These are phyloP conservation scores for Drosophila emarginata DNA, from an alignment of 2,888 invertebrate genomes.

Conservation along the genomic window DNA sequence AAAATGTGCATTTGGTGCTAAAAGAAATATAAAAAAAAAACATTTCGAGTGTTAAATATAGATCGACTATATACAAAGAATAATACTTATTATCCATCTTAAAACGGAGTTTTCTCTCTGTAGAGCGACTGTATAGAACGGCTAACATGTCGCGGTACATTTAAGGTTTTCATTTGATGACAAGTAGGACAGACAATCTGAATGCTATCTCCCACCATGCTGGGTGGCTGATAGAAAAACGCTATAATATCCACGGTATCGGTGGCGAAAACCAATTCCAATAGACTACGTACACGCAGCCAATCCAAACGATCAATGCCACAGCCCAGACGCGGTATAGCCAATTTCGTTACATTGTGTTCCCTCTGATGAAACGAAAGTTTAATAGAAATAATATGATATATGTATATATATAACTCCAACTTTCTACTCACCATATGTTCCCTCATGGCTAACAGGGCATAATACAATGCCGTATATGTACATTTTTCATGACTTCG, in stretches of 20 bases:
- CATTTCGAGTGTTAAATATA: conserved; percentile 41
- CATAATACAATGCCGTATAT: conserved; percentile 82
- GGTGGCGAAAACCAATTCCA: conserved; percentile 84
- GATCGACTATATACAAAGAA: conserved; percentile 26
- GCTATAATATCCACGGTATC: conserved; percentile 83
- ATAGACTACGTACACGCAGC: conserved; percentile 82
- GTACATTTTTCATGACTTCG: conserved; percentile 84
- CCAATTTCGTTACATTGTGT: conserved; percentile 84
- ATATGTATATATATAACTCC: no score
- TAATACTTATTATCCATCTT: background rate
- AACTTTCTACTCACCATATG: conserved; percentile 75
- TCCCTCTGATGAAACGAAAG: conserved; percentile 62
- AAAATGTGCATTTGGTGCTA: conserved; percentile 61
- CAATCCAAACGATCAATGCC: conserved; percentile 87
- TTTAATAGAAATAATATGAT: background rate
- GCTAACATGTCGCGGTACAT: conserved; percentile 63
- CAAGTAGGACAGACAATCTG: conserved; percentile 65
- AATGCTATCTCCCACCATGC: conserved; percentile 56
- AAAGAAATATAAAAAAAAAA: conserved; percentile 43
- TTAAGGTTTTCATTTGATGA: conserved; percentile 63
- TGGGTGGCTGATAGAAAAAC: conserved; percentile 82
- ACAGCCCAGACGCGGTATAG: conserved; percentile 87
- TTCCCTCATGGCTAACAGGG: conserved; percentile 80
- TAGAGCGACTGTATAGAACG: conserved; percentile 61
- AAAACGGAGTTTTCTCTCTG: conserved; percentile 69